Evolutionary conservation across 2,888 invertebrate genomes (phyloP), one percentile per base, ranked within the genome.

Genomic region (Dynastes hyllus): DNA sequence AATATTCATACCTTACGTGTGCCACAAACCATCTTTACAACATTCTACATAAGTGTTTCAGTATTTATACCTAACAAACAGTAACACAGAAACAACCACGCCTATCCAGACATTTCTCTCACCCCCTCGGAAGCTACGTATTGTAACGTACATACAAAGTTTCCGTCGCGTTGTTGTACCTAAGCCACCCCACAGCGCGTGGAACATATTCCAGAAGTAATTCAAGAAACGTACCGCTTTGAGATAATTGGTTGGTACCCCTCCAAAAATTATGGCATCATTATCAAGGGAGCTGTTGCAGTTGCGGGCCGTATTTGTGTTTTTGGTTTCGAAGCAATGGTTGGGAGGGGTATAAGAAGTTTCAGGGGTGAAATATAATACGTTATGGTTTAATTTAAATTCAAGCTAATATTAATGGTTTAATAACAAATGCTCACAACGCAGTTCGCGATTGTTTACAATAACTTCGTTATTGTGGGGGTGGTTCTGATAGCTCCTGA

Each of bases 221-320:
- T 67, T 67, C 67, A 67, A 67, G 67, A 67, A 67, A 67, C 67
- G 67, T 45, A 40, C 67, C 45, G 40, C 67, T 67, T 45, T 67
- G 37, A 45, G 67, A 67, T 67, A 67, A 67, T 45, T 67, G 40
- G 67, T 67, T 67, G 67, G 22, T 67, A 67, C 67, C 81, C 79
- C 45, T 71, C 81, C 80, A 82, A 83, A 84, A 85, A 85, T 85
- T 86, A 84, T 82, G 81, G 83, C 82, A 85, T 85, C 83, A 84
- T 81, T 83, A 82, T 80, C 85, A 76, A 78, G 85, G 85, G 86
- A 86, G 84, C 84, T 79, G 81, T 85, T 83, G 82, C 83, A 84
- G 84, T 83, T 83, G 80, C 83, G 83, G 83, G 83, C 80, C 83
- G 84, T 84, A 85, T 84, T 84, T 83, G 83, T 85, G 84, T 84